phyloP scores from a whole-genome alignment of 2,113 vertebrate genomes.

The cattle (Bos taurus) region DNA sequence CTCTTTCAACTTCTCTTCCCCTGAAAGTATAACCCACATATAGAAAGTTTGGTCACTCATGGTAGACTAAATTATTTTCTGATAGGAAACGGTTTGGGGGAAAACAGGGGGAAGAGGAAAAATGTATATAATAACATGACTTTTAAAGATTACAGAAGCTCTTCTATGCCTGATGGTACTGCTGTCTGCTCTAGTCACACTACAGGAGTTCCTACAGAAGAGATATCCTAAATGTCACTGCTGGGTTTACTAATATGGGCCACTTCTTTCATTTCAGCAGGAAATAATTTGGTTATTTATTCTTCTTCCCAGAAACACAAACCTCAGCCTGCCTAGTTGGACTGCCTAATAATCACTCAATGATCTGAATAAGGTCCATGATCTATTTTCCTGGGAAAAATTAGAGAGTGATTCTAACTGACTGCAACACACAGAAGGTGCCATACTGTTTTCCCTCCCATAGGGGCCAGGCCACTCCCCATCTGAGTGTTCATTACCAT shows the following conservation, averaged over 20 bases:
- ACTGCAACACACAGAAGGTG: constrained; percentile 52
- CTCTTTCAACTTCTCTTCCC: background rate
- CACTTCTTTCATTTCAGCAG: background rate
- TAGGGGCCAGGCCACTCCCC: constrained; percentile 63
- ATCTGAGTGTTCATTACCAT: constrained; percentile 74
- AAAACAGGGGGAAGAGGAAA: background rate
- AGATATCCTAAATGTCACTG: background rate
- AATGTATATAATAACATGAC: background rate
- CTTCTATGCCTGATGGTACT: background rate
- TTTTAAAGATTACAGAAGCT: background rate
- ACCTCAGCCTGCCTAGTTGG: background rate
- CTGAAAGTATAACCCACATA: background rate
- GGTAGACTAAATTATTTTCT: background rate
- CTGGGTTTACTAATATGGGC: background rate
- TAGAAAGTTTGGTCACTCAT: background rate
- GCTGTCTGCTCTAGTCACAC: background rate
- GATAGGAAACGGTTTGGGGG: background rate
- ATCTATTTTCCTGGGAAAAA: constrained; percentile 38
- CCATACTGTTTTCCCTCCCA: constrained; percentile 50
- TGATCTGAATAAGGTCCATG: background rate
- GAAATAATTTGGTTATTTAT: constrained; percentile 36
- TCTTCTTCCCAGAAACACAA: constrained; percentile 30
- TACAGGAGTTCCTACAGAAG: background rate
- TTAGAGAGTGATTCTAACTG: constrained; percentile 61
- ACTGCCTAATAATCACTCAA: constrained; percentile 32